phyloP scores from a whole-genome alignment of 2,797 vertebrate species.

The Cirrhinus molitorella region DNA sequence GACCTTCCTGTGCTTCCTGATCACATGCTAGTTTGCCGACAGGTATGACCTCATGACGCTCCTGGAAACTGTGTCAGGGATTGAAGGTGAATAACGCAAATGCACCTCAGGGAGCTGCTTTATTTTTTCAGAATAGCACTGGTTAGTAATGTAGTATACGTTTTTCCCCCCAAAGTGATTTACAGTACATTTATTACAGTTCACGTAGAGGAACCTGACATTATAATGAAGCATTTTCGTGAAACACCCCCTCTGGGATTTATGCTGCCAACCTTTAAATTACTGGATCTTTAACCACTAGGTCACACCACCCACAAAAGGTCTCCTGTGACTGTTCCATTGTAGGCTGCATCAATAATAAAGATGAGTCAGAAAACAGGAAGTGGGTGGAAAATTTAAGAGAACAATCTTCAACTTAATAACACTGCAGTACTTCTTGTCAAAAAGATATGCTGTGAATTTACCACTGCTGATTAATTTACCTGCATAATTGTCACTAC shows the following conservation, averaged over 20 bases:
- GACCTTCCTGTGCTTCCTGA: slow-evolving; percentile 16
- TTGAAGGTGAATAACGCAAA: not conserved
- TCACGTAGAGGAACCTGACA: not conserved
- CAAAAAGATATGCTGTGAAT: not conserved
- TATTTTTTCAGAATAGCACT: not conserved
- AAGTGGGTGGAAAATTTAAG: not conserved
- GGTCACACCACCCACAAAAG: slow-evolving; percentile 16
- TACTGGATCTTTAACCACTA: not conserved
- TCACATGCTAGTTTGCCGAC: slow-evolving; percentile 1
- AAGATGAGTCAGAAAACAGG: slow-evolving; percentile 23
- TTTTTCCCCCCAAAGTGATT: not conserved
- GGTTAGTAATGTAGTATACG: not conserved
- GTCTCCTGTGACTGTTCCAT: not conserved
- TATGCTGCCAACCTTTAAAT: not conserved
- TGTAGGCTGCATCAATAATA: not conserved
- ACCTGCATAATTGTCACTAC: too few relatives aligned
- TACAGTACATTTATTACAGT: not conserved
- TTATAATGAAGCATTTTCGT: not conserved
- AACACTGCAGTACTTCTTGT: not conserved
- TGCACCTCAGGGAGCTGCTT: not conserved
- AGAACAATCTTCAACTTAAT: not conserved
- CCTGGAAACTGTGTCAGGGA: not conserved
- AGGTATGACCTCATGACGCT: slow-evolving; percentile 9
- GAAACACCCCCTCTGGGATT: slow-evolving; percentile 4
- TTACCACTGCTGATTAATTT: not conserved